Percentiles rank a stretch among this genome's conserved stretches.
These are phyloP conservation scores for Mormyrus iriodes DNA, from an alignment of 2,113 vertebrate species.

Conservation along the genomic window DNA sequence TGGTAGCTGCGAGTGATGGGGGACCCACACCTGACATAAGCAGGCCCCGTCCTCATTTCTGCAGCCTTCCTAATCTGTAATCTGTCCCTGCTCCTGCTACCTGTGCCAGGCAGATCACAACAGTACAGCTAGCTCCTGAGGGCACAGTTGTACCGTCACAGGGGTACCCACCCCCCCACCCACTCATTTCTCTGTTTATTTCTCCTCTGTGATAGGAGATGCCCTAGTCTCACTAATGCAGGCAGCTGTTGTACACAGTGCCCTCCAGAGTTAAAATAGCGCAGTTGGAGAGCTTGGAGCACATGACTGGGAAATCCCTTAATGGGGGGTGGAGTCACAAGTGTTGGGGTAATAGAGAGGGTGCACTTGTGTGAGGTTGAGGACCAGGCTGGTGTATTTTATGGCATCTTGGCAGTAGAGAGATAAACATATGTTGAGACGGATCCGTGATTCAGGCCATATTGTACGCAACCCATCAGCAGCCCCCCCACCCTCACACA, in stretches of 20 bases:
- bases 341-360: not conserved
- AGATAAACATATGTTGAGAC: not conserved
- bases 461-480: not conserved
- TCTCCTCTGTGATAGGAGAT: not conserved
- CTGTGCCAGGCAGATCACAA: not conserved
- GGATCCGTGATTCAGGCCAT: not conserved
- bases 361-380: not conserved
- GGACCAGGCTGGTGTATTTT: not conserved
- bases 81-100: not conserved
- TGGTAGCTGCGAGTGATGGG: not conserved
- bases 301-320: conserved; percentile 2
- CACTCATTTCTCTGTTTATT: not conserved
- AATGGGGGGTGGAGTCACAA: not conserved
- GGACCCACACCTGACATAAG: not conserved
- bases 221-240: not conserved
- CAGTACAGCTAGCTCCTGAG: not conserved
- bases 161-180: not conserved
- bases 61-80: not conserved
- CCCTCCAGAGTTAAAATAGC: not conserved
- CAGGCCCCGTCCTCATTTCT: not conserved
- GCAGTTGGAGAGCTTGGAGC: not conserved
- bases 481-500: not conserved
- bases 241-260: not conserved
- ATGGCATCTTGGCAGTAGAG: not conserved
- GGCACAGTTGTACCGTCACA: not conserved